Conservation (phyloP, 1,140 invertebrate genomes). For the Drosophila ananassae region DNA sequence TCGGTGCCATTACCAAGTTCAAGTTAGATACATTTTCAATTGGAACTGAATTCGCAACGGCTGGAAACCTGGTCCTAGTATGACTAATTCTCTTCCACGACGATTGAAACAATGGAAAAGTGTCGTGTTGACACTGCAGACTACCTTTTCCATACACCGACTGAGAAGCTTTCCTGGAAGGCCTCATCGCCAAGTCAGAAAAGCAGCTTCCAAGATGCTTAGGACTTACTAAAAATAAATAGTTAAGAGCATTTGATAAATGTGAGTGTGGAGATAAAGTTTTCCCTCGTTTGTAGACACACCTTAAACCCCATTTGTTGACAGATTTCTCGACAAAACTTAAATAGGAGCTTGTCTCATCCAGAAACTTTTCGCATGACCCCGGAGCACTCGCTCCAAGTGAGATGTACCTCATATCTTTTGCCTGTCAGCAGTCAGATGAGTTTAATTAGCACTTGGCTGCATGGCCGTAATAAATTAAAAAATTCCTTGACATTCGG, state of each 20-base stretch:
- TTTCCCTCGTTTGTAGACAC: not conserved
- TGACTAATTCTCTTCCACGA: conserved; percentile 54
- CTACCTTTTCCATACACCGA: not conserved
- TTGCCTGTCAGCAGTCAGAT: conserved; percentile 23
- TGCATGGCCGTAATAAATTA: conserved; percentile 41
- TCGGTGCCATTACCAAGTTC: conserved; percentile 54
- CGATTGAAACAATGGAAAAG: conserved; percentile 40
- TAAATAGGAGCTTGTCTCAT: conserved; percentile 23
- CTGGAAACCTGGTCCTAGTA: conserved; percentile 2
- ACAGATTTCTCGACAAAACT: conserved; percentile 8
- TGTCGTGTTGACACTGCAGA: conserved; percentile 27
- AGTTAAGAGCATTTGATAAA: too few relatives aligned
- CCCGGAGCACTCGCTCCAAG: conserved; percentile 5
- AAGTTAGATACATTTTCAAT: conserved; percentile 33
- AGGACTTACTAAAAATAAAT: not conserved
- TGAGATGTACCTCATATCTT: conserved; percentile 16
- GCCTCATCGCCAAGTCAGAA: conserved; percentile 32
- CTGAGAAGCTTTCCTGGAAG: conserved; percentile 31
- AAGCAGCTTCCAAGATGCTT: not conserved
- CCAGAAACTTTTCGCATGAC: conserved; percentile 12
- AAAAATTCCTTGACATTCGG: conserved; percentile 40
- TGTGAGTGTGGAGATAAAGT: not conserved
- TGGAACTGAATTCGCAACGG: conserved; percentile 34
- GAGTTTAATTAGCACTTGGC: conserved; percentile 68
- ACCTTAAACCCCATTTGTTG: conserved; percentile 25